These are phyloP conservation scores for Meloidogyne chitwoodi DNA, from an alignment of 1,140 invertebrate genomes.

Conservation along the genomic window DNA sequence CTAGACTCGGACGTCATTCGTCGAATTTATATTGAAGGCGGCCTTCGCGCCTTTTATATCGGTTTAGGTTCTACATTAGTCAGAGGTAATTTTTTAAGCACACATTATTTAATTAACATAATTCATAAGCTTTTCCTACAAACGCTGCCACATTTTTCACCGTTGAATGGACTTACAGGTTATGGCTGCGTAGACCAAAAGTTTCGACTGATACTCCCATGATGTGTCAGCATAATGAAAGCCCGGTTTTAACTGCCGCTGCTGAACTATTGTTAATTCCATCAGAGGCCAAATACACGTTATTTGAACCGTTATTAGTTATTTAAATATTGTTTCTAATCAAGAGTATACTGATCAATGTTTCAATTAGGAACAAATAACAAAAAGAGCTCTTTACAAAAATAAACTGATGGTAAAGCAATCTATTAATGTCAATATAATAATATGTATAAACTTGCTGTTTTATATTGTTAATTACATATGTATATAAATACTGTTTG, in stretches of 20 bases:
- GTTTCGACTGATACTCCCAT: slow-evolving; percentile 8
- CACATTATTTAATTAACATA: not conserved
- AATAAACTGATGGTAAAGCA: too few species aligned
- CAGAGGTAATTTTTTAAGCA: slow-evolving; percentile 32
- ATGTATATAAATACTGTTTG: too few species aligned
- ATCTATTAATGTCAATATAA: too few species aligned
- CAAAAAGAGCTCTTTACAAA: too few species aligned
- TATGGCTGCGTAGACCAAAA: slow-evolving; percentile 21
- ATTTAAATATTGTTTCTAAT: not conserved
- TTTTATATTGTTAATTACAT: too few species aligned
- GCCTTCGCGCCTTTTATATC: slow-evolving; percentile 63
- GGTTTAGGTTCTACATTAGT: slow-evolving; percentile 57
- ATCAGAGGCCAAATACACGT: slow-evolving; percentile 53
- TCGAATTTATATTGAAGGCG: slow-evolving; percentile 71
- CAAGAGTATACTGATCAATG: not conserved
- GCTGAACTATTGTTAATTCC: slow-evolving; percentile 47
- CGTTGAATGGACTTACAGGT: slow-evolving; percentile 69
- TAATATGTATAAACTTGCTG: too few species aligned
- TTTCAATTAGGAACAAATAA: too few species aligned
- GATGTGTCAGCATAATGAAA: not conserved
- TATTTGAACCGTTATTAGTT: slow-evolving; percentile 48
- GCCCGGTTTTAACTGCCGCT: slow-evolving; percentile 15
- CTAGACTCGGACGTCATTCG: slow-evolving; percentile 66
- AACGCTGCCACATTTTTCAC: slow-evolving; percentile 84
- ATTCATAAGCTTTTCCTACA: slow-evolving; percentile 81